These are phyloP conservation scores for Tragelaphus strepsiceros DNA, from an alignment of 2,113 vertebrate genomes.

Conservation along the genomic window DNA sequence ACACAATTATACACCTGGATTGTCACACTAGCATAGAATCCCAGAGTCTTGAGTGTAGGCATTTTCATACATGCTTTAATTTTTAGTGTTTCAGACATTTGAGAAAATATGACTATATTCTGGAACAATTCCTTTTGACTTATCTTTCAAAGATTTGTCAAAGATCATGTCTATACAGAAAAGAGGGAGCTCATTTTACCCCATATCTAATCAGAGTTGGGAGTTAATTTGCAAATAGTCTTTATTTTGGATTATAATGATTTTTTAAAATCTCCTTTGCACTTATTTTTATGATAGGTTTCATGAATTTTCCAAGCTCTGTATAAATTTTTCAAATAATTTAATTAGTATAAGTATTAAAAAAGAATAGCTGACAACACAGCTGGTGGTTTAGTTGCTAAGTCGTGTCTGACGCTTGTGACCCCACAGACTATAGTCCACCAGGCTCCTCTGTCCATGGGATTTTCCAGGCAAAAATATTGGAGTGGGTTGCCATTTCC, in stretches of 20 bases:
- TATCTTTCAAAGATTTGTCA: not conserved
- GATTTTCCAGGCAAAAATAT: not conserved
- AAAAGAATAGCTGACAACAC: not conserved
- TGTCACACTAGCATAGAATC: not conserved
- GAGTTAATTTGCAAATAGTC: not conserved
- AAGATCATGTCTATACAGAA: not conserved
- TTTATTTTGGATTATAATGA: not conserved
- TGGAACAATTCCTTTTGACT: not conserved
- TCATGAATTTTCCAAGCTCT: not conserved
- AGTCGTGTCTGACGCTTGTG: not conserved
- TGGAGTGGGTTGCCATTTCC: not conserved
- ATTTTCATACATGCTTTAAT: not conserved
- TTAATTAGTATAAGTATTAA: not conserved
- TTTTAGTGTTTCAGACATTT: not conserved
- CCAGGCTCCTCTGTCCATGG: not conserved
- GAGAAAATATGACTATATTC: not conserved
- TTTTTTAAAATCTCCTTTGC: not conserved
- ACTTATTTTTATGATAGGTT: not conserved
- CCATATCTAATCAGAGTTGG: not conserved
- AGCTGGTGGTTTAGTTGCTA: not conserved
- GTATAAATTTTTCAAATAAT: not conserved
- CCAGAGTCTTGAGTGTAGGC: rapidly evolving
- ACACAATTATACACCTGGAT: slow-evolving; percentile 30
- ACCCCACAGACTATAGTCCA: not conserved
- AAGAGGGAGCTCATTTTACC: not conserved